These are phyloP conservation scores for Gadus chalcogrammus DNA, from an alignment of 2,113 vertebrate species.

Conservation along the genomic window DNA sequence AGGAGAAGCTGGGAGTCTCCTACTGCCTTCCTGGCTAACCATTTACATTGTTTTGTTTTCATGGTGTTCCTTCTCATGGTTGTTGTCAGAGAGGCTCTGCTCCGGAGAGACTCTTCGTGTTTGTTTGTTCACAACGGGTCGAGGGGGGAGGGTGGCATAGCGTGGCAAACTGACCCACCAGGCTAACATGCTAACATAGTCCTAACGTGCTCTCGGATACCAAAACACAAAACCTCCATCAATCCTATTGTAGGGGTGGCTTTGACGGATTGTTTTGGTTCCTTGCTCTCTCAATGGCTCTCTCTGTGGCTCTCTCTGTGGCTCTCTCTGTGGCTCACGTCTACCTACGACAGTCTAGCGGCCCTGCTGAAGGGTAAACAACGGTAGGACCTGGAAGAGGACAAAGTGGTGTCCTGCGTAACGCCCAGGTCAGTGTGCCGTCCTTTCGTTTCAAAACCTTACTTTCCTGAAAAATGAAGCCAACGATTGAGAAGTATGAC, in stretches of 20 bases:
- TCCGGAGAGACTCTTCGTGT: slow-evolving; percentile 8
- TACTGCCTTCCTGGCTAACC: slow-evolving; percentile 47
- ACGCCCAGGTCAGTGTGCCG: slow-evolving; percentile 68
- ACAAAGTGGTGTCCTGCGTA: slow-evolving; percentile 68
- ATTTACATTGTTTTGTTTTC: slow-evolving; percentile 13
- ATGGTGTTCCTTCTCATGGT: slow-evolving; percentile 31
- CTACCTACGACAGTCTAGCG: slow-evolving; percentile 54
- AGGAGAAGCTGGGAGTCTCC: slow-evolving; percentile 37
- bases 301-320: background rate
- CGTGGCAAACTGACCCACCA: slow-evolving; percentile 49
- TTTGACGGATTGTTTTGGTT: slow-evolving; percentile 53
- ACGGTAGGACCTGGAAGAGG: slow-evolving; percentile 55
- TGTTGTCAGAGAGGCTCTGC: slow-evolving; percentile 46
- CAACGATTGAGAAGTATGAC: slow-evolving; percentile 72
- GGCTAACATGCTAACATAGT: slow-evolving; percentile 14
- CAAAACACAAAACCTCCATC: slow-evolving; percentile 11
- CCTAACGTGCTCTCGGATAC: slow-evolving; percentile 43
- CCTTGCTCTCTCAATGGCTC: slow-evolving; percentile 28
- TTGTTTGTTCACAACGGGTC: slow-evolving; percentile 28
- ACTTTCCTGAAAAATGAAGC: slow-evolving; percentile 73
- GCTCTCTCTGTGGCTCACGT: slow-evolving; percentile 22
- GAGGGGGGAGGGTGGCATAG: slow-evolving; percentile 20
- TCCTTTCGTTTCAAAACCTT: slow-evolving; percentile 75
- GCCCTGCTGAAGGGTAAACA: slow-evolving; percentile 47
- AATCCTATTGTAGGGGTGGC: slow-evolving; percentile 39